phyloP scores from a whole-genome alignment of 2,797 vertebrate species.

The Sebastes wilsoni region DNA sequence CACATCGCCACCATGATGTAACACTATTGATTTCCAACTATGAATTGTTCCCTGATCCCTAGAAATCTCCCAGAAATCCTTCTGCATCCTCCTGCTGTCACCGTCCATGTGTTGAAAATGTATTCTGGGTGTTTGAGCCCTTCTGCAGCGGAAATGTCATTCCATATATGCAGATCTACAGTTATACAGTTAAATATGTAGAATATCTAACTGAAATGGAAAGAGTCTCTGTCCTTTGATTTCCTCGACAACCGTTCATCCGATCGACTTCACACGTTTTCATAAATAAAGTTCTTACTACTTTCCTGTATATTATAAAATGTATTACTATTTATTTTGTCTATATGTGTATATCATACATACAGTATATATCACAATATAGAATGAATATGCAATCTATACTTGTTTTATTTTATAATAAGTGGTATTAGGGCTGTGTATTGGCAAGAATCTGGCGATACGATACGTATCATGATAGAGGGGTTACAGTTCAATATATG shows the following conservation, averaged over 20 bases:
- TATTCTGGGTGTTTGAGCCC: background rate
- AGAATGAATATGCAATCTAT: background rate
- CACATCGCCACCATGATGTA: background rate
- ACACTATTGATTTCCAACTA: conserved; percentile 8
- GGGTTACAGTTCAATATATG: too few species aligned
- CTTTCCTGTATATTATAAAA: background rate
- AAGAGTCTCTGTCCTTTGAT: background rate
- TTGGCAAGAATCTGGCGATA: too few species aligned
- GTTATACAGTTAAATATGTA: background rate
- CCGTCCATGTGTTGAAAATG: background rate
- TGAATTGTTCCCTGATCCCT: background rate
- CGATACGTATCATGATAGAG: too few species aligned
- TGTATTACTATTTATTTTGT: background rate
- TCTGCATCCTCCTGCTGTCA: background rate
- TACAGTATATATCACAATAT: background rate
- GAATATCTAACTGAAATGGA: background rate
- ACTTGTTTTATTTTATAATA: background rate
- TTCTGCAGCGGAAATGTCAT: background rate
- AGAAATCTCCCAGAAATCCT: conserved; percentile 6
- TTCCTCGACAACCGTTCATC: background rate
- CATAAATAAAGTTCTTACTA: background rate
- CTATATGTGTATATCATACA: background rate
- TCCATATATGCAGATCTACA: background rate
- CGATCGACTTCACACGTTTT: background rate
- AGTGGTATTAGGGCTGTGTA: background rate